A percentile compares a stretch with the other conserved stretches of the same genome.
Conservation (phyloP, 2,113 vertebrate genomes). For the Rhinolophus ferrumequinum region DNA sequence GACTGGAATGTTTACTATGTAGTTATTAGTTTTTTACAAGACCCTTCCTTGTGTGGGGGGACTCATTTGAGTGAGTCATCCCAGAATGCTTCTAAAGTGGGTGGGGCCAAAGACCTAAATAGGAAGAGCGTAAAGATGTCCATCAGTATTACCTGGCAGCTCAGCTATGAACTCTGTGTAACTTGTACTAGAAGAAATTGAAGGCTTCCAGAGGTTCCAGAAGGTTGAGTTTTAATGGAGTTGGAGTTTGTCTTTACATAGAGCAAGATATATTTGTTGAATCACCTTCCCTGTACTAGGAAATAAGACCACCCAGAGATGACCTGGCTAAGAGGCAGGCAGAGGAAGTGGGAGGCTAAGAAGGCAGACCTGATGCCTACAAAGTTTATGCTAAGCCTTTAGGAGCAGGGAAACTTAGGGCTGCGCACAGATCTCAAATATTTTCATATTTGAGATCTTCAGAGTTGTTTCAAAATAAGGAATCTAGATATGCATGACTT, state of each 20-base stretch:
- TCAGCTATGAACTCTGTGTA: not conserved
- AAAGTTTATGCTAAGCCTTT: not conserved
- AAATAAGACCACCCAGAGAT: not conserved
- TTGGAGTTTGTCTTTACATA: not conserved
- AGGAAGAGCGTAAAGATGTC: not conserved
- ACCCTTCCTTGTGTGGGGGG: not conserved
- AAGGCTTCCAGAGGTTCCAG: not conserved
- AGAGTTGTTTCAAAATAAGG: not conserved
- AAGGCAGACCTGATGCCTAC: not conserved
- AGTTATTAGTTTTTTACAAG: conserved; percentile 63
- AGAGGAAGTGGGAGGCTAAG: not conserved
- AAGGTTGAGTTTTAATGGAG: not conserved
- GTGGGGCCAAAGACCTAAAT: not conserved
- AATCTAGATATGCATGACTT: not conserved
- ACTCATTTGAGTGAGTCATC: conserved; percentile 52
- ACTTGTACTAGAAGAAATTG: not conserved
- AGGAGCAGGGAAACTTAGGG: not conserved
- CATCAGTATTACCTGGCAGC: not conserved
- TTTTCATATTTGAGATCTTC: no score
- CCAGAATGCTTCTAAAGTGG: conserved; percentile 12
- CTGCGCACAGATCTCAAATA: not conserved
- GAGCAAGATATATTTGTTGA: not conserved
- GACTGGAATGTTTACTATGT: not conserved
- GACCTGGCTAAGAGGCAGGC: not conserved
- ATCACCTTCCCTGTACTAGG: not conserved